Percentiles rank a stretch among this genome's conserved stretches.
These are phyloP conservation scores for Dicyrtoma fusca DNA, from an alignment of 2,888 invertebrate species.

Conservation along the genomic window DNA sequence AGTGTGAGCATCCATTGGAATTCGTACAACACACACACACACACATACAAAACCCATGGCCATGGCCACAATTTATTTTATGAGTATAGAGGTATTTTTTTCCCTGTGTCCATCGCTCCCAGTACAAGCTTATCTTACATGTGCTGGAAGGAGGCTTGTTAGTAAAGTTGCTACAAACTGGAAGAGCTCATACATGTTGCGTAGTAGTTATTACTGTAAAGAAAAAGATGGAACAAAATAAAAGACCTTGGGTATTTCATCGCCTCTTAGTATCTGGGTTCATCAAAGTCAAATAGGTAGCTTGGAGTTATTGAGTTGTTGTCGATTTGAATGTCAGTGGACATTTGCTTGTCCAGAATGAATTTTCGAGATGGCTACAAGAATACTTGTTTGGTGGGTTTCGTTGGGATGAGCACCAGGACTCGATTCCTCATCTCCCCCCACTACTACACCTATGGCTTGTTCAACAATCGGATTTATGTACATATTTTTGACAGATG, in stretches of 20 bases:
- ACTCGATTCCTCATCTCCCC: neutral
- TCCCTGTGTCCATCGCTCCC: neutral
- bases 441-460: neutral
- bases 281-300: slow-evolving; percentile 13
- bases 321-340: slow-evolving; percentile 2
- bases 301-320: slow-evolving; percentile 7
- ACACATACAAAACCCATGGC: slow-evolving; percentile 7
- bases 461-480: neutral
- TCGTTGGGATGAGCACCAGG: neutral
- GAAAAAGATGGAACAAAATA: neutral
- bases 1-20: too few relatives aligned
- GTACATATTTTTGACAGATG: neutral
- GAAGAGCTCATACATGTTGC: too few relatives aligned
- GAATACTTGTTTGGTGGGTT: neutral
- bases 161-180: too few relatives aligned
- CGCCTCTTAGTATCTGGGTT: slow-evolving; percentile 5
- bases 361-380: neutral
- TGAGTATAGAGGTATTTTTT: slow-evolving; percentile 20
- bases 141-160: too few relatives aligned
- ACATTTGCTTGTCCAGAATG: neutral
- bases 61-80: slow-evolving; percentile 55
- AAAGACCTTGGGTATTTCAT: slow-evolving; percentile 14
- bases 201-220: too few relatives aligned
- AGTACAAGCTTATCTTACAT: too few relatives aligned
- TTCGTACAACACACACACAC: too few relatives aligned